Conservation (phyloP, 1,140 invertebrate genomes). For the Drosophila seguyi region DNA sequence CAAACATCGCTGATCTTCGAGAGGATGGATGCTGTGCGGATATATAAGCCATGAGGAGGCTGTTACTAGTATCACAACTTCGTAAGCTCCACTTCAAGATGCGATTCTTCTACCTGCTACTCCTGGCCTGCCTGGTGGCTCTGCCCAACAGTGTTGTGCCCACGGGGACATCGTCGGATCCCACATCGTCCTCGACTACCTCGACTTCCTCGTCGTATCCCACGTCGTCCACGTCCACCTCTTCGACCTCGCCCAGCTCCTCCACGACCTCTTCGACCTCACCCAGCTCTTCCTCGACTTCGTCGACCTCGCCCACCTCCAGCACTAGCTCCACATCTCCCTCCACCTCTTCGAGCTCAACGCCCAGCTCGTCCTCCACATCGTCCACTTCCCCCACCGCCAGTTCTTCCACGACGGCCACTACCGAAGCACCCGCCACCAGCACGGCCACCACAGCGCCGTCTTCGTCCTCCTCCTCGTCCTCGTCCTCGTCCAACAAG, state of each 20-base stretch:
- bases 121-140: neutral
- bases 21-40: slow-evolving; percentile 1
- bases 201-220: neutral
- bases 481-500: slow-evolving; percentile 6
- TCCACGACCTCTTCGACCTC: neutral
- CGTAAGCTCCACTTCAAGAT: neutral
- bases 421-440: neutral
- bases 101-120: neutral
- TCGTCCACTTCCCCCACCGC: neutral
- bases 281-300: neutral
- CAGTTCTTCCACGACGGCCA: neutral
- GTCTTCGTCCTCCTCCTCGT: neutral
- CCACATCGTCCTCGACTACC: too few relatives aligned
- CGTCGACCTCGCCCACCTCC: neutral
- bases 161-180: too few relatives aligned
- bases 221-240: neutral
- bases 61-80: slow-evolving; percentile 5
- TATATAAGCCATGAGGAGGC: neutral
- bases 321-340: neutral
- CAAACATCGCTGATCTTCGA: neutral
- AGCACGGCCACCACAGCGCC: neutral
- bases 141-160: neutral
- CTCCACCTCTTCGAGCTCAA: neutral
- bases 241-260: neutral
- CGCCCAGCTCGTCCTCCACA: neutral